Evolutionary conservation across 1,140 invertebrate genomes (phyloP).

Genomic region (Drosophila tropicalis): DNA sequence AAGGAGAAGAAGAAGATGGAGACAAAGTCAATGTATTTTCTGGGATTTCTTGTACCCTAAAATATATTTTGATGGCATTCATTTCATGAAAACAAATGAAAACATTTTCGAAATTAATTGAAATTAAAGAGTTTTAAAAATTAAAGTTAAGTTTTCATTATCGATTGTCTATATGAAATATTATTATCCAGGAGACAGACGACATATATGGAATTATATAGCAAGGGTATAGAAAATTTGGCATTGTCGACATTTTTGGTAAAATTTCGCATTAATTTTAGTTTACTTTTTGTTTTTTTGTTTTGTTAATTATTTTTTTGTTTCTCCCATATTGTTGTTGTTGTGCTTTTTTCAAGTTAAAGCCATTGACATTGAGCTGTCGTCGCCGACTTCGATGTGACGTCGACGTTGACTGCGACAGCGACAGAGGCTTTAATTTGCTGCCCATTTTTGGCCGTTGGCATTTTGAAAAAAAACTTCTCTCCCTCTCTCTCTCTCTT

Average conservation of each 20-base stretch:
- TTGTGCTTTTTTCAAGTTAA: slow-evolving; percentile 42
- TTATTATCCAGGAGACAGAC: too few relatives aligned
- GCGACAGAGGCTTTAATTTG: slow-evolving; percentile 20
- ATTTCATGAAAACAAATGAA: too few relatives aligned
- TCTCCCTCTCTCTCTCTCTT: not conserved
- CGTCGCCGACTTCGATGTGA: slow-evolving; percentile 29
- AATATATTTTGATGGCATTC: not conserved
- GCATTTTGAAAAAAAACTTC: slow-evolving; percentile 55
- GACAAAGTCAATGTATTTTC: slow-evolving; percentile 5
- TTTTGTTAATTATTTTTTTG: slow-evolving; percentile 49
- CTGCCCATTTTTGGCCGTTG: slow-evolving; percentile 69
- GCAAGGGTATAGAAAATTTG: slow-evolving; percentile 3
- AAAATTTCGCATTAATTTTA: slow-evolving; percentile 3
- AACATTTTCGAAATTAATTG: too few relatives aligned
- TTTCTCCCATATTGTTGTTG: slow-evolving; percentile 27
- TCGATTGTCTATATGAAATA: too few relatives aligned
- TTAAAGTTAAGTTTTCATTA: too few relatives aligned
- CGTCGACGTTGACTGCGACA: slow-evolving; percentile 5
- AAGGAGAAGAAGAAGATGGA: not conserved
- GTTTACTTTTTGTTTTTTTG: slow-evolving; percentile 34
- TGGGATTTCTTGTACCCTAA: not conserved
- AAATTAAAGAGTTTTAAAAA: too few relatives aligned
- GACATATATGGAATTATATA: not conserved
- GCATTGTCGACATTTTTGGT: not conserved
- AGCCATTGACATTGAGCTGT: slow-evolving; percentile 78